Evolutionary conservation across 1,140 invertebrate species (phyloP), one percentile per base, ranked within the genome.

Genomic region (Yoshiicerus persimilis): DNA sequence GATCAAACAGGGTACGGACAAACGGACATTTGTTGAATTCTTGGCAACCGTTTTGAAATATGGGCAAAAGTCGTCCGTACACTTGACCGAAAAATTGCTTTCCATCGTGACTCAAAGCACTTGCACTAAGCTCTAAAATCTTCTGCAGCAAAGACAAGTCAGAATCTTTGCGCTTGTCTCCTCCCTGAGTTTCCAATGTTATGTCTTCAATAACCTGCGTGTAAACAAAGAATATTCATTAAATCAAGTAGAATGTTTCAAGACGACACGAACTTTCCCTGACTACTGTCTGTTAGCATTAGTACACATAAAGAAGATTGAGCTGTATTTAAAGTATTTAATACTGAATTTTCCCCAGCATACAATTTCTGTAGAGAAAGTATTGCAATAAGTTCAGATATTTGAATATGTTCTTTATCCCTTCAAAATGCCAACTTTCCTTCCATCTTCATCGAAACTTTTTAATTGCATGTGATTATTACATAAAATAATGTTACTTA

Each of bases 81-180:
- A 95, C 91, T 88, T 96, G 94, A n/a, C 95, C 94, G 92, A 95
- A 96, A 91, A 96, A 95, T 92, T 96, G 96, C 91, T 94, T 93
- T 47, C 95, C 95, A 92, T 96, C 96, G 90, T 96, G 96, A 90
- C 95, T 95, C 84, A 96, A 92, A 86, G 95, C 94, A 91, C 94
- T 94, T 6, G 95, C 93, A 91, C 95, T 94, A 6, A 93, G 93
- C 92, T 96, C 94, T 62, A 96, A 93, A 88, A 95, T 94, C 87
- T 94, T 93, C 91, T 94, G 94, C 1, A 96, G 92, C 77, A 95
- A 93, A 70, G 92, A 92, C 34, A 95, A 92, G 91, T 96, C 95
- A 90, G 93, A 92, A 86, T 94, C 93, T 87, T 90, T 89, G 83
- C 62, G 66, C 84, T 89, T 66, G 88, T 91, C 80, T 89, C 89